A percentile compares a stretch with the other conserved stretches of the same genome.
Evolutionary conservation across 2,888 invertebrate genomes (phyloP).

Genomic region (Automeris io): DNA sequence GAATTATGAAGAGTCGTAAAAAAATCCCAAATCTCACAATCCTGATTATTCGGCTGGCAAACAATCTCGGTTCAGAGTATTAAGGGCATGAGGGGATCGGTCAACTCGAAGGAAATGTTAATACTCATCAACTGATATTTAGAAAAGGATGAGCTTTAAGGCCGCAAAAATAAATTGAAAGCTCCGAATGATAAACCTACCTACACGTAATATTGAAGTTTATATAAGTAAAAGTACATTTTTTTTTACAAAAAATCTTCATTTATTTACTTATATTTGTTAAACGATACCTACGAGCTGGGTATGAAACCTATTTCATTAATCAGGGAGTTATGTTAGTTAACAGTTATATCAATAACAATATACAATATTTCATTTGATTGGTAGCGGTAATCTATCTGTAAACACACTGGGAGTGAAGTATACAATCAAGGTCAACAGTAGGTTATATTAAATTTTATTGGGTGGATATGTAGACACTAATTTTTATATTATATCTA

Average conservation of each 20-base stretch:
- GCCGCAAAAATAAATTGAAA: not conserved
- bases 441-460: constrained; percentile 1
- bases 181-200: not conserved
- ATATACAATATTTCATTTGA: constrained; percentile 33
- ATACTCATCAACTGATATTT: not conserved
- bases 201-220: not conserved
- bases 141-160: not conserved
- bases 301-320: constrained; percentile 19
- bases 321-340: constrained; percentile 21
- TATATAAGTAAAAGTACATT: too few relatives aligned
- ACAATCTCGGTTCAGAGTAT: not conserved
- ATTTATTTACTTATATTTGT: constrained; percentile 14
- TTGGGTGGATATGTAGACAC: not conserved
- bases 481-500: not conserved
- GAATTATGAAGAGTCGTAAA: too few relatives aligned
- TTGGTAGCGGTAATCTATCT: constrained; percentile 24
- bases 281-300: constrained; percentile 13
- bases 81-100: not conserved
- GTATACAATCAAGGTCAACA: not conserved
- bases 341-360: constrained; percentile 27
- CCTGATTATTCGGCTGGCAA: not conserved
- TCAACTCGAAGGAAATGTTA: not conserved
- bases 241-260: constrained; percentile 8
- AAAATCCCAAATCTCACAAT: too few relatives aligned
- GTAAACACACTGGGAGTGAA: constrained; percentile 14